These are phyloP conservation scores for Plusia festucae DNA, from an alignment of 2,888 invertebrate species.

Conservation along the genomic window DNA sequence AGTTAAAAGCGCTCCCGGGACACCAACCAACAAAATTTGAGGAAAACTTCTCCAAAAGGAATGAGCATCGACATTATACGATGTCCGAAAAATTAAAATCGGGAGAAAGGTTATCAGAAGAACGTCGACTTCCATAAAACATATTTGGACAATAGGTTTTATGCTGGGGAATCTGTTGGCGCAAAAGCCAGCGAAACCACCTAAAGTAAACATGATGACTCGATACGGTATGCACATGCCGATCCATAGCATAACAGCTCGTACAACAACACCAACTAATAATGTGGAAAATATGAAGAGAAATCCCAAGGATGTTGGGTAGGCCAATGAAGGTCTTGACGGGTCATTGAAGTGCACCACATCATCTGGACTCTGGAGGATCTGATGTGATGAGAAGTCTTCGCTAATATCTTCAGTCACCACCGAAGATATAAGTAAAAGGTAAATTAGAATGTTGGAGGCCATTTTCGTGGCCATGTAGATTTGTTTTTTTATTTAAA, in stretches of 20 bases:
- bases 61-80: conserved; percentile 81
- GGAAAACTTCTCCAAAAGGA: conserved; percentile 81
- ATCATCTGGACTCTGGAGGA: conserved; percentile 25
- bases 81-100: conserved; percentile 78
- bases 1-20: conserved; percentile 76
- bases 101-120: conserved; percentile 76
- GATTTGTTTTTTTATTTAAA: conserved; percentile 38
- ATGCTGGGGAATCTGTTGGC: conserved; percentile 73
- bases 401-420: neutral
- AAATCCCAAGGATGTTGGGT: conserved; percentile 73
- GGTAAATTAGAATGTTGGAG: conserved; percentile 18
- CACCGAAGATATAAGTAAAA: conserved; percentile 31
- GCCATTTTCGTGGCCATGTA: conserved; percentile 62
- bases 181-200: conserved; percentile 78
- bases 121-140: conserved; percentile 77
- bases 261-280: conserved; percentile 75
- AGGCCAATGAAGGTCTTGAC: conserved; percentile 67
- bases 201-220: conserved; percentile 80
- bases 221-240: conserved; percentile 76
- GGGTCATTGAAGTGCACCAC: conserved; percentile 59
- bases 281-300: conserved; percentile 76
- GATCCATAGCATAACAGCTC: conserved; percentile 77
- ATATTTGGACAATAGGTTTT: conserved; percentile 75
- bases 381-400: fast-evolving
- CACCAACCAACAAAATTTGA: conserved; percentile 78